These are phyloP conservation scores for Tinamus guttatus DNA, from an alignment of 2,113 vertebrate genomes.

Conservation along the genomic window DNA sequence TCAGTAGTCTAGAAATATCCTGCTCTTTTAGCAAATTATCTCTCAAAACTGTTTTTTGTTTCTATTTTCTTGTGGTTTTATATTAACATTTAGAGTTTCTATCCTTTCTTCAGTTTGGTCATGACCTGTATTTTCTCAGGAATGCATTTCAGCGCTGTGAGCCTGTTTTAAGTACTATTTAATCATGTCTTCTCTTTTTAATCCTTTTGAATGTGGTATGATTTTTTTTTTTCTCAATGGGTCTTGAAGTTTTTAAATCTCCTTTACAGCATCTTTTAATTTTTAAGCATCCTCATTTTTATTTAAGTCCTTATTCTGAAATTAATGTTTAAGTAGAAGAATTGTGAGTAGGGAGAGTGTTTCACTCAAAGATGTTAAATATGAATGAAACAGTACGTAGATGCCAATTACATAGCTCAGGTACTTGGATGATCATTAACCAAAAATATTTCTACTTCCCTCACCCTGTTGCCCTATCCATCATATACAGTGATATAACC, in stretches of 20 bases:
- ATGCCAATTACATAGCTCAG: neutral
- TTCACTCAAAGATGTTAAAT: neutral
- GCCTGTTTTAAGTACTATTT: neutral
- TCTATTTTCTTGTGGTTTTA: neutral
- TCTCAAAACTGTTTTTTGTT: neutral
- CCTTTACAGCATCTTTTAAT: neutral
- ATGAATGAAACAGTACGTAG: neutral
- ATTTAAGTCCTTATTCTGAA: neutral
- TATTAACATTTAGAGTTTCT: neutral
- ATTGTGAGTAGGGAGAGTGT: accelerated
- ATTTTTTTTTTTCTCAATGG: neutral
- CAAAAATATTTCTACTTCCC: neutral
- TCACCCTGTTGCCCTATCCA: neutral
- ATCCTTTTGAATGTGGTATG: neutral
- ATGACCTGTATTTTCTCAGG: neutral
- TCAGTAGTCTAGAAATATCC: neutral
- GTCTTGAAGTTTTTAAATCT: neutral
- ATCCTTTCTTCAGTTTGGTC: neutral
- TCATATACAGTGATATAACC: neutral
- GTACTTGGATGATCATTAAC: neutral
- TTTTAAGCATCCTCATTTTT: neutral
- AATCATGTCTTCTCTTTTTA: neutral
- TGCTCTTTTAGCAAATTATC: neutral
- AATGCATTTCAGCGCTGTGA: neutral
- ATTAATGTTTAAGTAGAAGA: neutral